Evolutionary conservation across 2,113 vertebrate genomes (phyloP), one percentile per base, ranked within the genome.

Genomic region (Cheilinus undulatus): DNA sequence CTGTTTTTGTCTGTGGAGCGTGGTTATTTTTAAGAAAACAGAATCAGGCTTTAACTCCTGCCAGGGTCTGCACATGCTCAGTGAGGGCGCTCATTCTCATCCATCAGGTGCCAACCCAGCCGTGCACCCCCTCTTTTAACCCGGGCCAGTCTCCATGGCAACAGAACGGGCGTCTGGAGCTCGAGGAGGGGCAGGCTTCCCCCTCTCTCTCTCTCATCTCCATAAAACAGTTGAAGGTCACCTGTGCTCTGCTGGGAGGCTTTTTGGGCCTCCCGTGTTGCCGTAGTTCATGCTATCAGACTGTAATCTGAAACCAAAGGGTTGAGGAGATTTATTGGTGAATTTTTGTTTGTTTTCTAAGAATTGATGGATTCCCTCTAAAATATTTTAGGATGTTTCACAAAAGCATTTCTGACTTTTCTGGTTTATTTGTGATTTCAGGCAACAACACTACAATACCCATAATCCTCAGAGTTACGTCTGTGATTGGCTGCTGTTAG

Each of bases 101-200:
- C 46, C 32, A 53, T 69, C 42, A 38, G 22, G 20, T n/a, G 32
- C 50, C 52, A 54, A 69, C 20, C 48, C 72, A 69, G 40, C 52
- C 77, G 10, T 77, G 68, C 30, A 59, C 64, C 38, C 24, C 45
- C 26, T 8, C 40, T 17, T 7, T n/a, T 15, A 5, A 19, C 14
- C 42, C 42, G 4, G 20, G 19, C 15, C 32, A 11, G 72, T 85
- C 62, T 26, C 82, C 76, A 82, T 80, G 76, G 82, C 66, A 74
- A 87, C 78, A 77, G 61, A 51, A 51, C 30, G 1, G 42, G 50
- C 48, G 36, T 59, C 59, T 73, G 63, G 68, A 58, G 2, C 19
- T 17, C 10, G 7, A 62, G 60, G 58, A 36, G 64, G 62, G 57
- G 53, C 48, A 45, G 42, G 19, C 46, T 32, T 43, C 13, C 12